Conservation (phyloP, 1,140 invertebrate species). For the Adoxophyes honmai region DNA sequence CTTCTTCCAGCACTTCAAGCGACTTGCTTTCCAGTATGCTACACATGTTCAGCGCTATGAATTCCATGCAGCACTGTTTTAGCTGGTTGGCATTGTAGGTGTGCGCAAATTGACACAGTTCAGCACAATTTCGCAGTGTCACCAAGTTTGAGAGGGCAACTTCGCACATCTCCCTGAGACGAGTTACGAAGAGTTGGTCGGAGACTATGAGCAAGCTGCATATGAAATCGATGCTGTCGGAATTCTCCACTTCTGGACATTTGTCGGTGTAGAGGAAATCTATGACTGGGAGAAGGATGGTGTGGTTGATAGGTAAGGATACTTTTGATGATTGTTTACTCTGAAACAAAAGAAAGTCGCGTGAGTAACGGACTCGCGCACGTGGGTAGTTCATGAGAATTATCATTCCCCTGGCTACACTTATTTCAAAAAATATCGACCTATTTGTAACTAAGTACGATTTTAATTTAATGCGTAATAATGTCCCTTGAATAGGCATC, state of each 20-base stretch:
- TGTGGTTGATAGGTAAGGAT: conserved; percentile 72
- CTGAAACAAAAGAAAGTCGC: conserved; percentile 46
- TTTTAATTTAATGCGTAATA: too few species aligned
- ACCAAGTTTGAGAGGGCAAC: conserved; percentile 78
- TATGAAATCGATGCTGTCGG: conserved; percentile 78
- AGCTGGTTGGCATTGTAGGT: conserved; percentile 83
- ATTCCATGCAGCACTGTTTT: conserved; percentile 83
- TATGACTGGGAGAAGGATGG: conserved; percentile 78
- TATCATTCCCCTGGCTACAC: too few species aligned
- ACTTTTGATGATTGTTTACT: conserved; percentile 64
- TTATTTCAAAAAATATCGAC: too few species aligned
- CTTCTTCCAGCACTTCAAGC: conserved; percentile 78
- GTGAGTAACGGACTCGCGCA: too few species aligned
- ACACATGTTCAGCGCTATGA: conserved; percentile 82
- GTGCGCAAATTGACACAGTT: conserved; percentile 83
- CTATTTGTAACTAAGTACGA: too few species aligned
- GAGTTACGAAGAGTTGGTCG: conserved; percentile 82
- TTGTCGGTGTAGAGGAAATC: conserved; percentile 84
- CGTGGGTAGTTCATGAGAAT: too few species aligned
- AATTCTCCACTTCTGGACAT: conserved; percentile 73
- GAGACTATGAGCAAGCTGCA: conserved; percentile 83
- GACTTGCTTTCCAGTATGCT: conserved; percentile 81
- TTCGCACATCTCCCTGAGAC: conserved; percentile 84
- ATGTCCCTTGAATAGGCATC: too few species aligned
- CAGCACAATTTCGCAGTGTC: conserved; percentile 83